Percentiles rank a stretch among this genome's conserved stretches.
phyloP scores from a whole-genome alignment of 2,113 vertebrate genomes.

The Crotophaga sulcirostris region DNA sequence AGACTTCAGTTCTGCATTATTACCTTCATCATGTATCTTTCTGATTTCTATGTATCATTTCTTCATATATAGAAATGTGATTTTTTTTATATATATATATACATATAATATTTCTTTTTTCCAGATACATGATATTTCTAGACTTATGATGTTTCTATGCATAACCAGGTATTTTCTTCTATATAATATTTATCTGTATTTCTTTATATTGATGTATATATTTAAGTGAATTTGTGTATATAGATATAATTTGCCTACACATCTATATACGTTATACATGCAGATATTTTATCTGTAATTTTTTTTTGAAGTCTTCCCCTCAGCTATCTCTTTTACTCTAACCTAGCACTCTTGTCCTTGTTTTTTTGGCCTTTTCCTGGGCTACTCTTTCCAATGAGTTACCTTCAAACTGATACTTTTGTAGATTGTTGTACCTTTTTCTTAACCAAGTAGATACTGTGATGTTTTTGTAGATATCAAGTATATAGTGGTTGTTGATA shows the following conservation, averaged over 20 bases:
- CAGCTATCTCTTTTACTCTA: not conserved
- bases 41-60: not conserved
- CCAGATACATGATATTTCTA: not conserved
- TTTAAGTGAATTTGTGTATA: not conserved
- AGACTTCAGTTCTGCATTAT: not conserved
- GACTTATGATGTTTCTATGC: not conserved
- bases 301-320: not conserved
- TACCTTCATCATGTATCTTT: not conserved
- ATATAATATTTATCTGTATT: not conserved
- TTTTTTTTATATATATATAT: not conserved
- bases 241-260: not conserved
- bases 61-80: not conserved
- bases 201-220: not conserved
- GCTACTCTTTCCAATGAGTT: not conserved
- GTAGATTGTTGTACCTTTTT: not conserved
- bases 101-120: not conserved
- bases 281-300: not conserved
- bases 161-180: not conserved
- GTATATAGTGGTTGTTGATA: not conserved
- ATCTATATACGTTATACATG: not conserved
- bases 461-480: not conserved
- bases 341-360: rapidly evolving
- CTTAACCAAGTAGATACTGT: not conserved
- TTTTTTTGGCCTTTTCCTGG: not conserved
- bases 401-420: not conserved